Base-by-base conservation (phyloP, 2,888 invertebrate species). In the Himalopsyche kuldschensis region DNA sequence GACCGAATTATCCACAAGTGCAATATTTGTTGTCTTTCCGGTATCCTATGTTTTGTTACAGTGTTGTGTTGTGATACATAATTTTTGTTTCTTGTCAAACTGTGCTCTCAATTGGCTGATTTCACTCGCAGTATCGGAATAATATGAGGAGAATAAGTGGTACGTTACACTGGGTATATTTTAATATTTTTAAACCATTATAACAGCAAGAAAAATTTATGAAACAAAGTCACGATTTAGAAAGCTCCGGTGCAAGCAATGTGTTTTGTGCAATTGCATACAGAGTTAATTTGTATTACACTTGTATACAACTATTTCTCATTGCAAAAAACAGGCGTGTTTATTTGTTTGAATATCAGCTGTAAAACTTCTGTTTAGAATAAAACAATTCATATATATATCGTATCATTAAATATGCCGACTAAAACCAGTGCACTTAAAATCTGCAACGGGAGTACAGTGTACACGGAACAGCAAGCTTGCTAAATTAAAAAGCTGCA, bases 81-180 rank as follows among this genome's bases (percentile, higher is more conserved):
- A n/a, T 63, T 78, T 15, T 41, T 46, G 47, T 80, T 78, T 78
- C 75, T 84, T 84, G 84, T 84, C 81, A 81, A 84, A 84, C 81
- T 81, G 84, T 81, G 77, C 69, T 30, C 30, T 69, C 69, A 27
- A 30, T 69, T 27, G 69, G 69, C 69, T 69, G 69, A 69, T 69
- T 69, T 69, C 69, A 30, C 69, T 11, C 30, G 30, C 69, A 69
- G 69, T 69, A 27, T 69, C 15, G 69, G 69, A 69, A 69, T 69
- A 69, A 30, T 11, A 69, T 69, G 69, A 69, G 69, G 69, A 69
- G 69, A 69, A 69, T 69, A 69, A 69, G 69, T 69, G 69, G 69
- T 69, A 69, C 4, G 69, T 55, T 41, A 15, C 4, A 3, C 15
- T 41, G 10, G 55, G 15, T 24, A 15, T 69, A 30, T 27, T 30